phyloP scores from a whole-genome alignment of 2,888 invertebrate species.

The Euzetes globulus region DNA sequence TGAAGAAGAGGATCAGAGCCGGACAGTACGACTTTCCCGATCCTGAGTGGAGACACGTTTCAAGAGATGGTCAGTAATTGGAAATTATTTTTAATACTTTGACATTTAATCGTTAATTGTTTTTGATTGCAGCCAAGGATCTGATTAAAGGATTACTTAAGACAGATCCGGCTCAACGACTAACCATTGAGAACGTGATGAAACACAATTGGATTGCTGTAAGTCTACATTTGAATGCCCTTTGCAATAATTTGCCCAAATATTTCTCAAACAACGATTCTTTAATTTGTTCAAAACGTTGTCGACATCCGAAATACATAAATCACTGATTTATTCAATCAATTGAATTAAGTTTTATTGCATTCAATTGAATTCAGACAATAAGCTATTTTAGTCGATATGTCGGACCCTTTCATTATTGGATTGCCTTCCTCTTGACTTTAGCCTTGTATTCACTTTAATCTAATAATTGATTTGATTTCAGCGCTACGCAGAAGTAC shows the following conservation, averaged over 20 bases:
- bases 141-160: slow-evolving; percentile 88
- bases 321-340: background rate
- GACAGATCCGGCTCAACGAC: slow-evolving; percentile 81
- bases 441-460: too few species aligned
- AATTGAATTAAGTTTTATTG: background rate
- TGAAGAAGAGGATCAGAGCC: slow-evolving; percentile 90
- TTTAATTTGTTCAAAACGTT: too few species aligned
- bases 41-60: slow-evolving; percentile 92
- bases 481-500: slow-evolving; percentile 72
- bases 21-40: slow-evolving; percentile 97
- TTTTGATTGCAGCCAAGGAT: slow-evolving; percentile 67
- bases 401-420: too few species aligned
- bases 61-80: slow-evolving; percentile 60
- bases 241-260: too few species aligned
- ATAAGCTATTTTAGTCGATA: background rate
- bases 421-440: too few species aligned
- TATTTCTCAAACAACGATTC: too few species aligned
- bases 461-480: slow-evolving; percentile 35
- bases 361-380: background rate
- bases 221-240: slow-evolving; percentile 47
- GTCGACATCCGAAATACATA: background rate
- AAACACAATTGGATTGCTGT: slow-evolving; percentile 77
- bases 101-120: background rate
- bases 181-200: slow-evolving; percentile 84
- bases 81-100: background rate